These are phyloP conservation scores for Tapirus terrestris DNA, from an alignment of 2,113 vertebrate species.

Conservation along the genomic window DNA sequence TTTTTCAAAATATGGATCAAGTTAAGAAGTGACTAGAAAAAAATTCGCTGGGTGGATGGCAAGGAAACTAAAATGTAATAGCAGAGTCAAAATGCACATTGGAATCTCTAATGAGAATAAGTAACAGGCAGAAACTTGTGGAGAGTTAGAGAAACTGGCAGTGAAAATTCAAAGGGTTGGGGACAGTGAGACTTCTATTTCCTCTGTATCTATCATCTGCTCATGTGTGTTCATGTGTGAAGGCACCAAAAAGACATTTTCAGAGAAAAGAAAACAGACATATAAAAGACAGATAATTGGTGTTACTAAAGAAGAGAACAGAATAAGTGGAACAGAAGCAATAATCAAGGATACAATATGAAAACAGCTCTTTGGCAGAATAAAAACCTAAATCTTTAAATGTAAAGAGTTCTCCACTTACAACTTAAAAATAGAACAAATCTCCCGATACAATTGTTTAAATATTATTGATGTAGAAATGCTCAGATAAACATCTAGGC, in stretches of 20 bases:
- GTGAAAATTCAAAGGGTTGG: background rate
- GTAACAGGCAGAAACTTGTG: background rate
- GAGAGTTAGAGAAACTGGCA: conserved; percentile 23
- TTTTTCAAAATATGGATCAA: background rate
- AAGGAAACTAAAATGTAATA: background rate
- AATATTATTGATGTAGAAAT: background rate
- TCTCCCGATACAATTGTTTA: background rate
- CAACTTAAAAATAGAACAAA: conserved; percentile 41
- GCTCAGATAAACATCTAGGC: conserved; percentile 3
- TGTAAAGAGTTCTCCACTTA: background rate
- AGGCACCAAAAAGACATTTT: conserved; percentile 30
- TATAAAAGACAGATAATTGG: conserved; percentile 46
- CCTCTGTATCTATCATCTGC: background rate
- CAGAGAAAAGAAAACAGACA: conserved; percentile 56
- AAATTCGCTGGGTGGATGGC: background rate
- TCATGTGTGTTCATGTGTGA: conserved; percentile 29
- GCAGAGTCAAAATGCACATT: background rate
- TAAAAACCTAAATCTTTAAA: background rate
- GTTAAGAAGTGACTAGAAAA: background rate
- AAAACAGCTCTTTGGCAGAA: conserved; percentile 25
- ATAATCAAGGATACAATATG: background rate
- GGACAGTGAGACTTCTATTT: background rate
- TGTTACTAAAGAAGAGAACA: conserved; percentile 14
- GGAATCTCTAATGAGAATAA: background rate
- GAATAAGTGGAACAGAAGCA: background rate